A percentile compares a stretch with the other conserved stretches of the same genome.
Evolutionary conservation across 2,888 invertebrate genomes (phyloP).

Genomic region (Synanthedon andrenaeformis): DNA sequence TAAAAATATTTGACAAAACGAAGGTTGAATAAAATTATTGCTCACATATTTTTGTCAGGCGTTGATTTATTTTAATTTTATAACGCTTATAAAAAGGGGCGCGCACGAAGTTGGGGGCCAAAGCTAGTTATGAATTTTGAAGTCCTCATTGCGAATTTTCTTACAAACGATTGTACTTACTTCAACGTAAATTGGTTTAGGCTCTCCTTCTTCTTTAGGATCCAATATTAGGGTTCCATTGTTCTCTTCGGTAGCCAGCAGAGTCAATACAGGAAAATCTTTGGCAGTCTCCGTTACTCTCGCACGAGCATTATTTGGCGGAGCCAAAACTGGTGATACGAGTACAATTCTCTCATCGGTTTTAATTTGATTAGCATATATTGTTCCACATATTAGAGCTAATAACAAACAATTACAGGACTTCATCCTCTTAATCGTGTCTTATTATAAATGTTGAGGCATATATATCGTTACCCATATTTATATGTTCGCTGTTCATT

Average conservation of each 20-base stretch:
- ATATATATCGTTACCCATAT: slow-evolving; percentile 34
- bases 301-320: slow-evolving; percentile 24
- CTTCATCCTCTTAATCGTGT: slow-evolving; percentile 43
- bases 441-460: slow-evolving; percentile 26
- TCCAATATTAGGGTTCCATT: slow-evolving; percentile 7
- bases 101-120: too few relatives aligned
- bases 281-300: slow-evolving; percentile 39
- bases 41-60: too few relatives aligned
- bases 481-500: slow-evolving; percentile 40
- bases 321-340: slow-evolving; percentile 38
- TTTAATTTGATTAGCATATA: background rate
- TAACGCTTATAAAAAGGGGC: too few relatives aligned
- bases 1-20: too few relatives aligned
- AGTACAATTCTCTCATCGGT: slow-evolving; percentile 23
- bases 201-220: slow-evolving; percentile 9
- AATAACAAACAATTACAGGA: slow-evolving; percentile 7
- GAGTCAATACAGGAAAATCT: slow-evolving; percentile 43
- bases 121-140: too few relatives aligned
- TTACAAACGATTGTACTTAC: slow-evolving; percentile 22
- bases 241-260: slow-evolving; percentile 26
- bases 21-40: too few relatives aligned
- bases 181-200: slow-evolving; percentile 42
- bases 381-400: background rate
- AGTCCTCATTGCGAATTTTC: too few relatives aligned
- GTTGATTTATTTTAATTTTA: too few relatives aligned